Conservation (phyloP, 2,797 vertebrate species). For the Hydrocynus forskahlii region DNA sequence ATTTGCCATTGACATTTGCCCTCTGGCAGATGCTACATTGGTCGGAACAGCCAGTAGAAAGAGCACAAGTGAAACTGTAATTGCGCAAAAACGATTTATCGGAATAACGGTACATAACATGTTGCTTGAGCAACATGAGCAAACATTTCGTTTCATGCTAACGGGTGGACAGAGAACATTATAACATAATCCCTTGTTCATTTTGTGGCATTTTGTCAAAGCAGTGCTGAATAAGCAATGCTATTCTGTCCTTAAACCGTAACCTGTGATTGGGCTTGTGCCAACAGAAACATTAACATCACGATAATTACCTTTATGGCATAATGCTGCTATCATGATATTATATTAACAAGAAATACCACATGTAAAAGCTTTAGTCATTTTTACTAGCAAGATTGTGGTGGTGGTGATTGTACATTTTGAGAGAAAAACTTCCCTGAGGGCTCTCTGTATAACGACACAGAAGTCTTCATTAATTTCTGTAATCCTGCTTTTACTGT, state of each 20-base stretch:
- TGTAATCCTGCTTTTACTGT: too few relatives aligned
- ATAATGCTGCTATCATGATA: too few relatives aligned
- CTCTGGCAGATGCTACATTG: conserved; percentile 52
- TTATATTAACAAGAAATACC: too few relatives aligned
- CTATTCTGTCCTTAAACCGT: not conserved
- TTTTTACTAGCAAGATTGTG: too few relatives aligned
- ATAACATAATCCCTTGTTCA: not conserved
- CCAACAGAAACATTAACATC: too few relatives aligned
- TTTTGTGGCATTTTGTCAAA: not conserved
- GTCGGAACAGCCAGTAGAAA: conserved; percentile 35
- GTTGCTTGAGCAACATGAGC: not conserved
- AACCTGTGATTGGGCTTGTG: not conserved
- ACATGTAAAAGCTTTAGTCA: too few relatives aligned
- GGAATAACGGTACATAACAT: not conserved
- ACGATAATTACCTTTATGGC: too few relatives aligned
- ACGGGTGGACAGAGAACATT: not conserved
- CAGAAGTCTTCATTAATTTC: too few relatives aligned
- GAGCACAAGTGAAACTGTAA: conserved; percentile 34
- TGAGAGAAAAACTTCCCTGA: too few relatives aligned
- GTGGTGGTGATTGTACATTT: too few relatives aligned
- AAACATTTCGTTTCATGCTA: not conserved
- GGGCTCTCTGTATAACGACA: too few relatives aligned
- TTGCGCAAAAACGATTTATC: conserved; percentile 7
- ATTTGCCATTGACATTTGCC: conserved; percentile 50
- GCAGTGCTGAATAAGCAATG: not conserved